Conservation (phyloP, 2,113 vertebrate genomes). For the Catagonus wagneri region DNA sequence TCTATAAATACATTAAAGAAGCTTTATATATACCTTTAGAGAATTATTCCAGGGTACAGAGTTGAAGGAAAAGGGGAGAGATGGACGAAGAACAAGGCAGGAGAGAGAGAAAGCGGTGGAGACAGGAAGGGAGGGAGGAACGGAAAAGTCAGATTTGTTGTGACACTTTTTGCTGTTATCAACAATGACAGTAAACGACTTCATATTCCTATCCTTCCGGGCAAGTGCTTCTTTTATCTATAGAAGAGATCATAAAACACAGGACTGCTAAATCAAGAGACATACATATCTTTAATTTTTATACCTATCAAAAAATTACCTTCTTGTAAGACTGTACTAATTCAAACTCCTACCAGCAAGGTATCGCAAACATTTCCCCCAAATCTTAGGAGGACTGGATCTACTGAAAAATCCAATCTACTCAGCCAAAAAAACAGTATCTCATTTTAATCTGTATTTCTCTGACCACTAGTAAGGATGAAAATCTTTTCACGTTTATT, state of each 20-base stretch:
- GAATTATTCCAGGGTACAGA: not conserved
- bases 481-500: not conserved
- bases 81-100: not conserved
- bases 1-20: not conserved
- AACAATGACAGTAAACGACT: not conserved
- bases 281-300: not conserved
- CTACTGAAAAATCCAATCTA: not conserved
- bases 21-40: not conserved
- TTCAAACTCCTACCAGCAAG: not conserved
- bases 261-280: not conserved
- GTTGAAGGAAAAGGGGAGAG: not conserved
- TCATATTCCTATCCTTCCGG: not conserved
- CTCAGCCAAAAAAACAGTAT: not conserved
- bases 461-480: not conserved
- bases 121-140: not conserved
- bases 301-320: not conserved
- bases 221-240: not conserved
- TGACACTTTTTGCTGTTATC: not conserved
- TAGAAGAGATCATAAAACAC: not conserved
- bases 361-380: not conserved
- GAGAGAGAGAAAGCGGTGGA: not conserved
- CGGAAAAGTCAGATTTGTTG: not conserved
- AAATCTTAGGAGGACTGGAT: not conserved
- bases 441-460: conserved; percentile 5
- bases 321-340: not conserved